Conservation (phyloP, 2,113 vertebrate genomes). For the Rhea americana region DNA sequence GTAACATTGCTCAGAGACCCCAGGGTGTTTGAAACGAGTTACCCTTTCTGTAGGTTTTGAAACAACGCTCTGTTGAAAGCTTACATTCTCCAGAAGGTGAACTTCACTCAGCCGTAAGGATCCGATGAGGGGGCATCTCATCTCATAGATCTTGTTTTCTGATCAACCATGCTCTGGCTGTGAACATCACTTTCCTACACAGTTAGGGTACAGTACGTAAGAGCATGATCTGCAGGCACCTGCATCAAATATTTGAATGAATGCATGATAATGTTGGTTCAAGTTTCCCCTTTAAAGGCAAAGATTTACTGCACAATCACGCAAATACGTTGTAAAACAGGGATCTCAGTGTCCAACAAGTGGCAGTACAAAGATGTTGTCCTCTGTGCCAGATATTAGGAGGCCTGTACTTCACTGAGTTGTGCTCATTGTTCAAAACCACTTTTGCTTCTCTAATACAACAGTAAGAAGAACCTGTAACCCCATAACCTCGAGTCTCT, state of each 20-base stretch:
- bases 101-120: neutral
- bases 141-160: conserved; percentile 43
- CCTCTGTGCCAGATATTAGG: neutral
- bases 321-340: neutral
- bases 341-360: neutral
- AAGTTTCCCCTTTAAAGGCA: conserved; percentile 7
- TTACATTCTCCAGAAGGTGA: neutral
- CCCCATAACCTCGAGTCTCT: neutral
- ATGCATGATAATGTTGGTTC: neutral
- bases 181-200: conserved; percentile 43
- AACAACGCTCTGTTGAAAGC: neutral
- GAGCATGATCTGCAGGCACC: conserved; percentile 20
- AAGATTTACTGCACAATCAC: neutral
- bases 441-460: neutral
- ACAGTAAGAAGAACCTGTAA: neutral
- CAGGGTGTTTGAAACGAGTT: neutral
- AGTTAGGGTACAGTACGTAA: conserved; percentile 24
- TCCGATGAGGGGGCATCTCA: neutral
- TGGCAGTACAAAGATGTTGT: neutral
- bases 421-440: neutral
- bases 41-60: neutral
- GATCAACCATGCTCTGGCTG: conserved; percentile 29
- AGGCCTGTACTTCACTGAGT: neutral
- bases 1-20: neutral
- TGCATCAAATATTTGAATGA: conserved; percentile 44